These are phyloP conservation scores for Perognathus longimembris DNA, from an alignment of 2,113 vertebrate species.

Conservation along the genomic window DNA sequence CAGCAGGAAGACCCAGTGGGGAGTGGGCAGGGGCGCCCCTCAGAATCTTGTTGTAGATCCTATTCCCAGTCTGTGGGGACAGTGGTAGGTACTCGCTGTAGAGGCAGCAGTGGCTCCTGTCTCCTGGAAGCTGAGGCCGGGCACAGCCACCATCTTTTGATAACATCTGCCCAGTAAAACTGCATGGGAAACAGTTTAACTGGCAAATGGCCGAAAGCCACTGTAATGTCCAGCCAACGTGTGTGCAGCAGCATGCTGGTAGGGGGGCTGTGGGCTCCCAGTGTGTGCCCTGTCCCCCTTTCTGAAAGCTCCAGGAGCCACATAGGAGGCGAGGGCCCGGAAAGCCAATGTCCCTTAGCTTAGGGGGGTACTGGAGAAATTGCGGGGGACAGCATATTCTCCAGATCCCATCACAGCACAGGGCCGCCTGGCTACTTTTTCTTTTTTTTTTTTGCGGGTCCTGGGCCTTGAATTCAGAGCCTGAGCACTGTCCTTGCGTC, in stretches of 20 bases:
- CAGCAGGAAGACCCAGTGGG: not conserved
- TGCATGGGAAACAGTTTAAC: not conserved
- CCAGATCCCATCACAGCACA: not conserved
- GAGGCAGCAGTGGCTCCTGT: not conserved
- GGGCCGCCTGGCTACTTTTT: not conserved
- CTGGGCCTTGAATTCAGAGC: too few species aligned
- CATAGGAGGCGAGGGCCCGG: not conserved
- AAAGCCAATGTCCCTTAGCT: not conserved
- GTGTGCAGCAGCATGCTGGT: not conserved
- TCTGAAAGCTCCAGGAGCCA: not conserved
- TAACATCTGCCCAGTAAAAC: not conserved
- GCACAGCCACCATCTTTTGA: not conserved
- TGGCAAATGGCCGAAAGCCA: not conserved
- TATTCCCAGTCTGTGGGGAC: not conserved
- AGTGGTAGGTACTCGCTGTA: not conserved
- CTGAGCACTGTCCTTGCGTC: too few species aligned
- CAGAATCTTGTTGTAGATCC: not conserved
- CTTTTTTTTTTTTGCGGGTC: too few species aligned
- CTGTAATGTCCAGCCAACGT: not conserved
- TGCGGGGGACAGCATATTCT: not conserved
- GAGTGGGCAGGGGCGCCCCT: too few species aligned
- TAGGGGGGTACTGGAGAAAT: not conserved
- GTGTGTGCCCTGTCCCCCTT: too few species aligned
- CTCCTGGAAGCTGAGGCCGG: not conserved
- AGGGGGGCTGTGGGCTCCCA: accelerated